phyloP scores from a whole-genome alignment of 2,888 invertebrate genomes.

The Drosophila differens region DNA sequence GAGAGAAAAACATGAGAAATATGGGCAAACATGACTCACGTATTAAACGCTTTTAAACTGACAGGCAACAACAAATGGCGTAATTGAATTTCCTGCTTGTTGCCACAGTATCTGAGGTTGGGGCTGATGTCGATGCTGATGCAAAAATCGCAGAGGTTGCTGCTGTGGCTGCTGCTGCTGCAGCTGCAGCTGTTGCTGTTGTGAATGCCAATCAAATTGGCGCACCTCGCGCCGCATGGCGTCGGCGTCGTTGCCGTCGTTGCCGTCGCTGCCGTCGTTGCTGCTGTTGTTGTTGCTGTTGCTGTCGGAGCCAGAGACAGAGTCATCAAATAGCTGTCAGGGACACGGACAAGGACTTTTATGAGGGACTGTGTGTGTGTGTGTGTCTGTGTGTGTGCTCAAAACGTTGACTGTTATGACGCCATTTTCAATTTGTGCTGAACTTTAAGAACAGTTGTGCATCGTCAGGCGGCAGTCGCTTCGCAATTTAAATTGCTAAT shows the following conservation, averaged over 20 bases:
- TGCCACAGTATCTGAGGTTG: slow-evolving; percentile 14
- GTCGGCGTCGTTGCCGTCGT: slow-evolving; percentile 18
- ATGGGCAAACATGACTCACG: slow-evolving; percentile 14
- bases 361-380: slow-evolving; percentile 7
- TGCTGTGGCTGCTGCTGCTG: slow-evolving; percentile 10
- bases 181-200: slow-evolving; percentile 37
- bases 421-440: slow-evolving; percentile 62
- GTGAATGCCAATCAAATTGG: slow-evolving; percentile 77
- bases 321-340: slow-evolving; percentile 71
- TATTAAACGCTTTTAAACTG: slow-evolving; percentile 39
- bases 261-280: not conserved
- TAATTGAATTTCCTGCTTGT: slow-evolving; percentile 60
- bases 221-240: slow-evolving; percentile 65
- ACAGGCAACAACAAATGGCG: slow-evolving; percentile 57
- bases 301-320: slow-evolving; percentile 30
- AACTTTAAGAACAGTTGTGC: slow-evolving; percentile 21
- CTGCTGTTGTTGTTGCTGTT: not conserved
- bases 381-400: not conserved
- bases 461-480: not conserved
- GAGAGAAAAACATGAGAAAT: not conserved
- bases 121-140: slow-evolving; percentile 13
- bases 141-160: slow-evolving; percentile 38
- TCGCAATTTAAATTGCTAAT: slow-evolving; percentile 42
- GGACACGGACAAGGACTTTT: slow-evolving; percentile 43
- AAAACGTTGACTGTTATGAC: slow-evolving; percentile 56